Evolutionary conservation across 2,797 vertebrate species (phyloP).

Genomic region (Hipposideros larvatus): DNA sequence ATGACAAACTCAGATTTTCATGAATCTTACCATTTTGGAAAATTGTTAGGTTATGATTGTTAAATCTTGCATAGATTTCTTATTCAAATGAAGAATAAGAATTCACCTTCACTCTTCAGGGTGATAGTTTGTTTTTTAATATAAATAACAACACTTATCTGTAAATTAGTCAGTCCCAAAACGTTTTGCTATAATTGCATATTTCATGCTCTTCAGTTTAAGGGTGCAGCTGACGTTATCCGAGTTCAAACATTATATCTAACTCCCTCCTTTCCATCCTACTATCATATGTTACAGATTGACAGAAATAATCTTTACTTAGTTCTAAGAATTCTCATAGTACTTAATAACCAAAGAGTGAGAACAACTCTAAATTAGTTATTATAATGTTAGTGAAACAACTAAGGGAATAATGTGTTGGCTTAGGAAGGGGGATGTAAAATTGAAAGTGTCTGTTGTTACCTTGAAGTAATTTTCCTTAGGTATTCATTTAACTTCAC

Average conservation of each 20-base stretch:
- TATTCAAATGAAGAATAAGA: neutral
- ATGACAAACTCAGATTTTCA: neutral
- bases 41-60: neutral
- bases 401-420: constrained; percentile 21
- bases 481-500: constrained; percentile 53
- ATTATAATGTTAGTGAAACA: constrained; percentile 48
- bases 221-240: neutral
- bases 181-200: neutral
- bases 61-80: neutral
- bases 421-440: neutral
- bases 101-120: neutral
- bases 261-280: neutral
- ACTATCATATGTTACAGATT: neutral
- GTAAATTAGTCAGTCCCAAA: neutral
- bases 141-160: neutral
- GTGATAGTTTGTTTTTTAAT: neutral
- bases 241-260: neutral
- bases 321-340: neutral
- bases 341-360: constrained; percentile 23
- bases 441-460: constrained; percentile 23
- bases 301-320: constrained; percentile 36
- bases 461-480: constrained; percentile 47
- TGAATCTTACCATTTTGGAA: neutral
- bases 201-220: neutral
- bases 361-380: constrained; percentile 30